Base-by-base conservation (phyloP, 2,113 vertebrate genomes). In the Megalops atlanticus region DNA sequence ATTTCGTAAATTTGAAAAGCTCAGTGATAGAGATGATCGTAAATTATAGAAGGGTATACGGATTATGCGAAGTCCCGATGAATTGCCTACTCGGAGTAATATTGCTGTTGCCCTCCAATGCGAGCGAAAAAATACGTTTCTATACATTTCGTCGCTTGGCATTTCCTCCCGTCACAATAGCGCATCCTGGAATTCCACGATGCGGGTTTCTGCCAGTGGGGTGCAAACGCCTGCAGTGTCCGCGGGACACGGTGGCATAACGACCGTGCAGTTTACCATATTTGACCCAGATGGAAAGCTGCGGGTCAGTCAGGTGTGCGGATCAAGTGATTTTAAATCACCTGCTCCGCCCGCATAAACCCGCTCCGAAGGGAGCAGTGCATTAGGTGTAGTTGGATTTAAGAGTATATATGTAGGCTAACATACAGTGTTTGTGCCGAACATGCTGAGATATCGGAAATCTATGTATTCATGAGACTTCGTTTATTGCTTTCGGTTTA, bases 181-280 rank as follows among this genome's bases (percentile, higher is more conserved):
- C 39, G 80, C 52, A 16, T 35, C 27, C 24, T 38, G 33, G 54
- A 31, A 38, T 47, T 81, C 80, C 31, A 35, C 41, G 70, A 45
- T 45, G 74, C 76, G 16, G 81, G 38, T 41, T 52, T 77, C 68
- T 54, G 45, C 78, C 77, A 70, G 54, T 31, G 24, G 58, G 39
- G 21, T 24, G 24, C 14, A 73, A 76, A 77, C 76, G 76, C 81
- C 81, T 82, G 74, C 58, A 27, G 75, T 64, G 45, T 78, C 47
- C 36, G 76, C 36, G 74, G 45, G 70, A 78, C 39, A 45, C 24
- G 76, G 74, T 45, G 75, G 31, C 76, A 40, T 71, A 40, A 76
- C 68, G 69, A 52, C 27, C 43, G 58, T 41, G 68, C 64, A 39
- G 31, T 35, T 45, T 77, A 36, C 58, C 35, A 12, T 31, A 72